These are phyloP conservation scores for Capitella teleta DNA, from an alignment of 1,140 invertebrate species.

Conservation along the genomic window DNA sequence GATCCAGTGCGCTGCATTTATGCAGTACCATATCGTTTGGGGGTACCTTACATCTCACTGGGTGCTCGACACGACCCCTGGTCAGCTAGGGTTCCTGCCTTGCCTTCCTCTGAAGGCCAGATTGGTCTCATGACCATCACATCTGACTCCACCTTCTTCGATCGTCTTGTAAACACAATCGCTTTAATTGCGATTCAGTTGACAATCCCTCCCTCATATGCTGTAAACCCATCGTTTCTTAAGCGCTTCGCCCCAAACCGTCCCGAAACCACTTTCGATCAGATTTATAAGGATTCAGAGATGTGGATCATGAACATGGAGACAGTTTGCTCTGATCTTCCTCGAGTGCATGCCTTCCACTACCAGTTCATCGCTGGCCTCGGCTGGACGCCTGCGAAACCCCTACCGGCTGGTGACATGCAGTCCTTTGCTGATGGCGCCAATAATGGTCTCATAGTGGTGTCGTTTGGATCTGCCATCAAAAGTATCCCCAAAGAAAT, in stretches of 20 bases:
- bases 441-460: constrained; percentile 6
- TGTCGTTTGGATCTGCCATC: constrained; percentile 8
- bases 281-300: not conserved
- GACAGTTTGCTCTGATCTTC: not conserved
- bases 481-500: constrained; percentile 6
- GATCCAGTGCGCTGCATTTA: not conserved
- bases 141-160: not conserved
- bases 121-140: not conserved
- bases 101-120: not conserved
- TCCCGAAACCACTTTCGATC: not conserved
- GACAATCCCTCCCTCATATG: not conserved
- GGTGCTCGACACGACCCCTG: constrained; percentile 1
- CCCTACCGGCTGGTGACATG: constrained; percentile 5
- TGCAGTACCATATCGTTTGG: constrained; percentile 2
- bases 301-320: not conserved
- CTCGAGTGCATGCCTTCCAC: not conserved
- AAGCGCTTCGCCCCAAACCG: not conserved
- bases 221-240: not conserved
- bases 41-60: constrained; percentile 4
- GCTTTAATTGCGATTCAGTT: not conserved
- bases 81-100: constrained; percentile 1
- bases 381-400: not conserved
- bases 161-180: not conserved
- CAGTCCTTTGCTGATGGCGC: not conserved
- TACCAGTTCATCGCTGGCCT: constrained; percentile 7